phyloP scores from a whole-genome alignment of 1,140 invertebrate species.

The Lordiphosa collinella region DNA sequence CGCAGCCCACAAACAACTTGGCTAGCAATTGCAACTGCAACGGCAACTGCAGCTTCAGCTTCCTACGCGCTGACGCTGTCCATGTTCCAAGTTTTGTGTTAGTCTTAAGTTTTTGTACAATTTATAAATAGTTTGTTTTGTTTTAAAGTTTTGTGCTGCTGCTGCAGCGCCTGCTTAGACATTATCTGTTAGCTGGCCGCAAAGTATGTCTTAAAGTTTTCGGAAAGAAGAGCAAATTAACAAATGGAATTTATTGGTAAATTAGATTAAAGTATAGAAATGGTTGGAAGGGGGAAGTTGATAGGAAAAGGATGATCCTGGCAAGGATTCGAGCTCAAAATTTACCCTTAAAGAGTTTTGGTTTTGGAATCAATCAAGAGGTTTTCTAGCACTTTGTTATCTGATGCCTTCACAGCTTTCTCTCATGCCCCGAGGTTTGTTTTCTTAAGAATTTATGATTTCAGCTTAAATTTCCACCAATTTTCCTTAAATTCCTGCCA shows the following conservation, averaged over 20 bases:
- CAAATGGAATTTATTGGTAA: constrained; percentile 69
- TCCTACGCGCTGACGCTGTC: constrained; percentile 1
- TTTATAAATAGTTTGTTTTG: constrained; percentile 74
- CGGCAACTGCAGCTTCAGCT: constrained; percentile 3
- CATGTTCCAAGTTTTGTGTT: constrained; percentile 17
- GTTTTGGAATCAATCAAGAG: too few relatives aligned
- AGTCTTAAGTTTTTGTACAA: constrained; percentile 65
- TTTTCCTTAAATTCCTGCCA: too few relatives aligned
- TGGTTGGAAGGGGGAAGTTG: not conserved
- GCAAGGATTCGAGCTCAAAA: too few relatives aligned
- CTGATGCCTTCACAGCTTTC: too few relatives aligned
- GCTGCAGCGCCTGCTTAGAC: constrained; percentile 23
- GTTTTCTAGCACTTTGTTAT: too few relatives aligned
- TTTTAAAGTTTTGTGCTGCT: constrained; percentile 56
- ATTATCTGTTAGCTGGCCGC: constrained; percentile 58
- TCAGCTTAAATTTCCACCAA: too few relatives aligned
- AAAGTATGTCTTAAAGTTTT: constrained; percentile 56
- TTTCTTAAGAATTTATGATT: too few relatives aligned
- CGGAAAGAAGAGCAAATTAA: constrained; percentile 44
- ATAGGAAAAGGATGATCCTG: too few relatives aligned
- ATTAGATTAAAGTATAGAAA: constrained; percentile 55
- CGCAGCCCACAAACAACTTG: constrained; percentile 29
- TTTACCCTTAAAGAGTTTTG: too few relatives aligned
- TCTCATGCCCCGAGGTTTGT: too few relatives aligned
- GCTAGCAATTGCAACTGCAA: constrained; percentile 8